These are phyloP conservation scores for Aurelia aurita complex sp. Pacific DNA, from an alignment of 30 jellyfish, hydroid and myxozoan species.

Conservation along the genomic window DNA sequence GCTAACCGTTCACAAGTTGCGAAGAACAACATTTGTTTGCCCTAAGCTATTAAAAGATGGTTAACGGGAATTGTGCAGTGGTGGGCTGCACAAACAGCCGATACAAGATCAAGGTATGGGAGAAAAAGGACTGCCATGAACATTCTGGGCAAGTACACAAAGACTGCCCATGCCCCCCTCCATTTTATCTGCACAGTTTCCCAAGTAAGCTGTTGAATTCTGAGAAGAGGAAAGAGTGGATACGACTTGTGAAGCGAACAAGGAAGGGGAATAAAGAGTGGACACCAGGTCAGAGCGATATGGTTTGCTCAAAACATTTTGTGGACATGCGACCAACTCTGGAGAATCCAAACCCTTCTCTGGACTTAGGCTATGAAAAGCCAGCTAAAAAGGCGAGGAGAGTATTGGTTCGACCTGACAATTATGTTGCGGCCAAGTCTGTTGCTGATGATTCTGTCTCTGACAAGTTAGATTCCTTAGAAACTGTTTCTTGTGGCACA, in stretches of 20 bases:
- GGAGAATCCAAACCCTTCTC: slow-evolving; percentile 44
- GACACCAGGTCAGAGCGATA: slow-evolving; percentile 54
- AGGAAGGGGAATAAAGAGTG: slow-evolving; percentile 24
- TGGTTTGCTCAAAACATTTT: slow-evolving; percentile 50
- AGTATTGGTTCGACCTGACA: background rate
- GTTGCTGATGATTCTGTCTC: no score
- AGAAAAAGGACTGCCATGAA: slow-evolving; percentile 9
- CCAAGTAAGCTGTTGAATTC: slow-evolving; percentile 25
- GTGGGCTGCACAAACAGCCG: slow-evolving; percentile 27
- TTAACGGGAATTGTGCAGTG: slow-evolving; percentile 37
- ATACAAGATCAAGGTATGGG: slow-evolving; percentile 12
- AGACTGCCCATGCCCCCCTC: slow-evolving; percentile 34
- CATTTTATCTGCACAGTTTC: slow-evolving; percentile 27
- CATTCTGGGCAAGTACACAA: slow-evolving; percentile 12
- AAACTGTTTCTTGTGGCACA: no score
- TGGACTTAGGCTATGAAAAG: slow-evolving; percentile 38
- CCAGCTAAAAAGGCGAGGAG: slow-evolving; percentile 38
- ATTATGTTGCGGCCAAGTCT: background rate
- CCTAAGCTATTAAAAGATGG: slow-evolving; percentile 5
- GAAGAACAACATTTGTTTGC: no score
- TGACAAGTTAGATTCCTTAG: no score
- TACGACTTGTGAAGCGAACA: slow-evolving; percentile 8
- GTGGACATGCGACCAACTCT: slow-evolving; percentile 42
- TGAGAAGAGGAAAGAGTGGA: slow-evolving; percentile 39
- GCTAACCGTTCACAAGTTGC: no score